phyloP scores from a whole-genome alignment of 2,113 vertebrate genomes.

The Chelonoidis abingdonii region DNA sequence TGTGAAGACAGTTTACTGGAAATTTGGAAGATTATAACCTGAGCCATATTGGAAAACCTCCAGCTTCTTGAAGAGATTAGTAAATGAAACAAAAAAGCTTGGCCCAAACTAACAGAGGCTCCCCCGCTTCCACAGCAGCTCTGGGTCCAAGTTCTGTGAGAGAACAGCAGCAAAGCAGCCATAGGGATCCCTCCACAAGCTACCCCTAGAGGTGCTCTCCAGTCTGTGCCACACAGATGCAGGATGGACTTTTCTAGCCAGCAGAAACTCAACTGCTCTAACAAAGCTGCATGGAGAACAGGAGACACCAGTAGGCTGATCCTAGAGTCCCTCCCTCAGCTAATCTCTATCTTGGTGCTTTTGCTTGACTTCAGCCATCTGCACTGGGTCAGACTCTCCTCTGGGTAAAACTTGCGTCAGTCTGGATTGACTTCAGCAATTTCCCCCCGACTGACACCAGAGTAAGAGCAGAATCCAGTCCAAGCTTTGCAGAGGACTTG shows the following conservation, averaged over 20 bases:
- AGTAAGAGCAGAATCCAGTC: accelerated
- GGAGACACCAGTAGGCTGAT: neutral
- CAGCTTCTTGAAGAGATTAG: neutral
- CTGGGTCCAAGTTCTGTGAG: neutral
- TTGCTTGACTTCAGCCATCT: accelerated
- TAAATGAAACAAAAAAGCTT: neutral
- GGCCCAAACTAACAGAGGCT: neutral
- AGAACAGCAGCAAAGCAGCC: neutral
- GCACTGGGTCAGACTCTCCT: accelerated
- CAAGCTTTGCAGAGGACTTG: neutral
- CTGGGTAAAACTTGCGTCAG: accelerated
- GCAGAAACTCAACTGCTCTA: neutral
- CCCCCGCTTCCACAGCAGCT: neutral
- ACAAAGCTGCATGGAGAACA: neutral
- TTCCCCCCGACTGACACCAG: accelerated
- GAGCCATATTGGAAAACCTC: neutral
- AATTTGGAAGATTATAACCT: conserved; percentile 6
- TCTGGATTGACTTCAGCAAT: accelerated
- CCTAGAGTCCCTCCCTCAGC: accelerated
- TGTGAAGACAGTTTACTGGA: conserved; percentile 35
- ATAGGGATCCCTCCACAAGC: accelerated
- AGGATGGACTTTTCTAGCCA: neutral
- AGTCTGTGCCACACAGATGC: neutral
- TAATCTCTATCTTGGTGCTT: neutral
- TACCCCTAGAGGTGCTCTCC: accelerated